phyloP scores from a whole-genome alignment of 2,113 vertebrate genomes.

The Menura novaehollandiae region DNA sequence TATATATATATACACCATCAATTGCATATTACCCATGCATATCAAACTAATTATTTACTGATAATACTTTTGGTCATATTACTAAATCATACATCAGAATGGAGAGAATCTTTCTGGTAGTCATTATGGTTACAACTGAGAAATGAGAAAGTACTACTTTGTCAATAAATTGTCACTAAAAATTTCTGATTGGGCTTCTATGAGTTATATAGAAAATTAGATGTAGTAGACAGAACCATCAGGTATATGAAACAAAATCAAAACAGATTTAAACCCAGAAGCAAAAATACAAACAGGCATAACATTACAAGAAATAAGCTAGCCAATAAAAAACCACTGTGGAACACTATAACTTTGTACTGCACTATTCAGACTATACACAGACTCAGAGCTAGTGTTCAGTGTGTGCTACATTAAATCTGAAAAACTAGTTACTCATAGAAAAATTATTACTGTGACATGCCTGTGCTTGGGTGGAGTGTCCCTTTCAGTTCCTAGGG shows the following conservation, averaged over 20 bases:
- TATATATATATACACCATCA: not conserved
- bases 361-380: not conserved
- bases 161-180: not conserved
- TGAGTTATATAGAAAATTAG: not conserved
- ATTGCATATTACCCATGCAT: not conserved
- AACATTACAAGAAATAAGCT: not conserved
- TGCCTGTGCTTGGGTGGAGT: not conserved
- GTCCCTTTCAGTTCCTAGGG: not conserved
- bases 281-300: not conserved
- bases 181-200: not conserved
- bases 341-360: not conserved
- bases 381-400: not conserved
- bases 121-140: not conserved
- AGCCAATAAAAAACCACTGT: not conserved
- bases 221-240: not conserved
- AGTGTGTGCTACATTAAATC: not conserved
- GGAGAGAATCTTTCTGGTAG: not conserved
- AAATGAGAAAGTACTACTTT: not conserved
- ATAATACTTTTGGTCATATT: not conserved
- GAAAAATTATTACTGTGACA: not conserved
- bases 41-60: not conserved
- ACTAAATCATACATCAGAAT: not conserved
- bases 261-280: not conserved
- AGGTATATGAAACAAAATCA: not conserved
- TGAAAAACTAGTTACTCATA: not conserved